Evolutionary conservation across 2,113 vertebrate species (phyloP), one percentile per base, ranked within the genome.

Genomic region (Fregetta grallaria): DNA sequence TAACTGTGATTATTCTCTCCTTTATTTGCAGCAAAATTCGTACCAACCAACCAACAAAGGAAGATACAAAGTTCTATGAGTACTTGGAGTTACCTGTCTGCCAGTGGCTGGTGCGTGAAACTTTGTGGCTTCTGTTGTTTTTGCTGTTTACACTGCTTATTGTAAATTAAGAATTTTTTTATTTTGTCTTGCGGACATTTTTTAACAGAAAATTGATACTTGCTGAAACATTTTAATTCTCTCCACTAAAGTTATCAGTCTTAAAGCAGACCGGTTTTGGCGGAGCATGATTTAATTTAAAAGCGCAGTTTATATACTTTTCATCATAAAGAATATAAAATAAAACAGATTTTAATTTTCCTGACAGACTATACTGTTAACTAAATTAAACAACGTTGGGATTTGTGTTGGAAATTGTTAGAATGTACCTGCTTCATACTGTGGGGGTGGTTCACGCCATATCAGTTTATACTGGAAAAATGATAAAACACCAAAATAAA

Each of bases 11-110:
- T 52, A 83, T 92, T 90, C 73, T 97, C 20, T 79, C 63, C 61
- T 96, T 90, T 96, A 81, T 32, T 98, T 98, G 16, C 95, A 99
- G 99, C 99, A 99, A 99, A 99, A 99, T 97, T 99, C 99, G 32
- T 99, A 99, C 98, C 99, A 99, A 97, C 99, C 99, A 32, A 99
- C 99, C 79, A 99, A 99, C 98, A 99, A 99, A 98, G 99, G 99
- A 98, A 98, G 99, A 96, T 99, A 99, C 98, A 99, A 99, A 98
- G 99, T 99, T 94, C 96, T 99, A 96, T 99, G 98, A 98, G 97
- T 92, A 65, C 79, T 90, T 88, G 92, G 92, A 96, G 81, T 86
- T 87, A 45, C 6, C 55, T 93, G 81, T 96, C 93, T 97, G 93
- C 94, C 88, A 83, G 85, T 75, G 96, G 94, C 95, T 95, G 94